Evolutionary conservation across 2,797 vertebrate species (phyloP).

Genomic region (Ceryle rudis): DNA sequence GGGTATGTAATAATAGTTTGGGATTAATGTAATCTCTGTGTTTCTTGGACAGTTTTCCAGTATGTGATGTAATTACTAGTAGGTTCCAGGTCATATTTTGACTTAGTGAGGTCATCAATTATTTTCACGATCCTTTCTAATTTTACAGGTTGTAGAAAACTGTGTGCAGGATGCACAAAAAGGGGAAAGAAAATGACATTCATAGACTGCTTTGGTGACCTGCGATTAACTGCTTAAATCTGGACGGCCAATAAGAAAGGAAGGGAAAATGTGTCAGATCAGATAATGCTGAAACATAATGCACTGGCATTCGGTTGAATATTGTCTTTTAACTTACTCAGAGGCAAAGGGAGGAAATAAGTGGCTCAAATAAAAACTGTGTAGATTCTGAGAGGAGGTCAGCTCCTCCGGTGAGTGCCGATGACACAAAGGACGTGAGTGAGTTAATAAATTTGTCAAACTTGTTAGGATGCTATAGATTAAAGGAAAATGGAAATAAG

Average conservation of each 20-base stretch:
- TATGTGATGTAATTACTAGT: conserved; percentile 5
- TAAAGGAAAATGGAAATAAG: background rate
- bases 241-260: background rate
- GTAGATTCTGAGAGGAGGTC: background rate
- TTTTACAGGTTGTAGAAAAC: conserved; percentile 1
- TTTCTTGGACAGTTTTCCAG: conserved; percentile 6
- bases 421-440: background rate
- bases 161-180: background rate
- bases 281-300: background rate
- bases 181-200: background rate
- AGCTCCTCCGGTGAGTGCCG: background rate
- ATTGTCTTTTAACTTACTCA: background rate
- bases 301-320: background rate
- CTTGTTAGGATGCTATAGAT: background rate
- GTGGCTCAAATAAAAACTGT: background rate
- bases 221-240: background rate
- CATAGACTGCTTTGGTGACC: background rate
- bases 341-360: background rate
- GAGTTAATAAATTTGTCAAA: background rate
- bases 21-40: background rate
- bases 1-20: background rate
- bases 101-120: background rate
- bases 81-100: conserved; percentile 22
- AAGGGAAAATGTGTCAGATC: background rate
- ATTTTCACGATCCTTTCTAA: background rate